A percentile compares a stretch with the other conserved stretches of the same genome.
These are phyloP conservation scores for Phocides pigmalion DNA, from an alignment of 1,140 invertebrate genomes.

Conservation along the genomic window DNA sequence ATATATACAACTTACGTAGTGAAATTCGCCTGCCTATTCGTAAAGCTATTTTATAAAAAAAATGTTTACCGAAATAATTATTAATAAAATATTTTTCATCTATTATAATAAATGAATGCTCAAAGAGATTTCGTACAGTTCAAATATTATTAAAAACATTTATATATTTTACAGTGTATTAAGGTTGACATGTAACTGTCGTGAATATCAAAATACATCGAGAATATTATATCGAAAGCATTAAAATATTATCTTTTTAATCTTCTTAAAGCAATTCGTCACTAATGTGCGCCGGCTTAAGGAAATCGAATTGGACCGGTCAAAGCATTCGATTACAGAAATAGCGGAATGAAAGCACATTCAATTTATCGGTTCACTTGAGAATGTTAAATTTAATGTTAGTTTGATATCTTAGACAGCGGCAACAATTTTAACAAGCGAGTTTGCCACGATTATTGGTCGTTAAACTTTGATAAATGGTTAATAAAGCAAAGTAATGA, in stretches of 20 bases:
- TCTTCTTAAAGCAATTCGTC: conserved; percentile 18
- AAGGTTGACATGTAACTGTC: no score
- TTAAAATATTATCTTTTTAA: conserved; percentile 4
- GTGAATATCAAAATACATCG: no score
- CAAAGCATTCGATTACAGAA: conserved; percentile 45
- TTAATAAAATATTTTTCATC: no score
- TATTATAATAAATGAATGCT: no score
- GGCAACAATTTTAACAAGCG: conserved; percentile 61
- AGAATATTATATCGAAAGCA: not conserved
- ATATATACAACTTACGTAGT: no score
- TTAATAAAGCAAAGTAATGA: conserved; percentile 61
- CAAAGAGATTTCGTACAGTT: no score
- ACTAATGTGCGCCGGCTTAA: conserved; percentile 18
- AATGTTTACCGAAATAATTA: no score
- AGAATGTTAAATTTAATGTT: conserved; percentile 45
- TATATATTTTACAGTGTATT: no score
- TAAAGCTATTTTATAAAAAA: no score
- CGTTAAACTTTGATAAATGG: conserved; percentile 73
- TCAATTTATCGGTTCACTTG: conserved; percentile 46
- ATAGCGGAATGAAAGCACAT: conserved; percentile 40
- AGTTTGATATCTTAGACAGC: conserved; percentile 44
- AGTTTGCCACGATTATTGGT: conserved; percentile 60
- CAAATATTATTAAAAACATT: no score
- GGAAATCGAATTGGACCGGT: conserved; percentile 37
- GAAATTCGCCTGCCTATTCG: no score